phyloP scores from a whole-genome alignment of 1,140 invertebrate genomes.

The Bombus impatiens region DNA sequence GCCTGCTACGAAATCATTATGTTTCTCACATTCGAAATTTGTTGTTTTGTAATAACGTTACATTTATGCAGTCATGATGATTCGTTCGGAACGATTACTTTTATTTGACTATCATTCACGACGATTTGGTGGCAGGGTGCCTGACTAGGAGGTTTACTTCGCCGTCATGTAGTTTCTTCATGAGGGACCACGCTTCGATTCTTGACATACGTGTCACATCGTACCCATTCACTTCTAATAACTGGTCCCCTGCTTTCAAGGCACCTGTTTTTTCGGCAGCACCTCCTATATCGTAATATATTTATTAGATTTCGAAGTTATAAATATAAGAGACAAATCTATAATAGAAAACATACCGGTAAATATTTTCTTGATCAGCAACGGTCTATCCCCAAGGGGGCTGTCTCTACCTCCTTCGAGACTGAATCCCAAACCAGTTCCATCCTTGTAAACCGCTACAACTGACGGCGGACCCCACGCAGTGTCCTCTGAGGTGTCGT shows the following conservation, averaged over 20 bases:
- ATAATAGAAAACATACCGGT: slow-evolving; percentile 86
- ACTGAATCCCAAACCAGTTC: slow-evolving; percentile 94
- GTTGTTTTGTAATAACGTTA: neutral
- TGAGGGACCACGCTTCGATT: slow-evolving; percentile 96
- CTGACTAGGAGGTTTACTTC: slow-evolving; percentile 85
- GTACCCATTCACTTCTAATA: slow-evolving; percentile 91
- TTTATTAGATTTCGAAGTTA: neutral
- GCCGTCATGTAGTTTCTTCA: slow-evolving; percentile 94
- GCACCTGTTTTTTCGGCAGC: slow-evolving; percentile 94
- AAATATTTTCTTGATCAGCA: slow-evolving; percentile 95
- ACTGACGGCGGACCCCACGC: slow-evolving; percentile 79
- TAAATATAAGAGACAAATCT: neutral
- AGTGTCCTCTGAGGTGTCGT: slow-evolving; percentile 65
- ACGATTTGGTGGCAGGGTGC: slow-evolving; percentile 81
- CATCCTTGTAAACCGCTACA: slow-evolving; percentile 91
- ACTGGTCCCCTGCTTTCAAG: slow-evolving; percentile 92
- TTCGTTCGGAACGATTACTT: neutral
- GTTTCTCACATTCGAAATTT: neutral
- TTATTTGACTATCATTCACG: slow-evolving; percentile 72
- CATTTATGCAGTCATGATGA: neutral
- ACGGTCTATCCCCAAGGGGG: slow-evolving; percentile 91
- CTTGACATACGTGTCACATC: slow-evolving; percentile 92
- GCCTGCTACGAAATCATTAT: neutral
- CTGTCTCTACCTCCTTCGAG: slow-evolving; percentile 96
- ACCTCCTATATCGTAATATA: slow-evolving; percentile 86